A percentile compares a stretch with the other conserved stretches of the same genome.
Evolutionary conservation across 2,888 invertebrate genomes (phyloP).

Genomic region (Rhamphomyia laevipes): DNA sequence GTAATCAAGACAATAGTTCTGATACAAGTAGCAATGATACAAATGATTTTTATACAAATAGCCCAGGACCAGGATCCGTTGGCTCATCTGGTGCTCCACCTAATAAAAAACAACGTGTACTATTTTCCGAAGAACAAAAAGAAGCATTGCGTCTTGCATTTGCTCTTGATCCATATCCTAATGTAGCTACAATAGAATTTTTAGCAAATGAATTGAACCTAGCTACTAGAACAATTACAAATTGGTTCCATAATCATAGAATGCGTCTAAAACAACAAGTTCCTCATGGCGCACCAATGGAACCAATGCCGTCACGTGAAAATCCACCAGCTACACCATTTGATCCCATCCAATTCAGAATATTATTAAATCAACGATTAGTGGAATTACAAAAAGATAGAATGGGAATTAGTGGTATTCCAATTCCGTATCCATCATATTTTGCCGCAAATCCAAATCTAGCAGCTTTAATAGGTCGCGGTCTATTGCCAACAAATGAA

Average conservation of each 20-base stretch:
- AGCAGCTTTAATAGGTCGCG: constrained; percentile 63
- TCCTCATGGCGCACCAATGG: constrained; percentile 61
- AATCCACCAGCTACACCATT: constrained; percentile 61
- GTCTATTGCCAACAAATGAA: constrained; percentile 46
- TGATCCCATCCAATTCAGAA: constrained; percentile 83
- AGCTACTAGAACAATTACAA: constrained; percentile 91
- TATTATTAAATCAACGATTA: constrained; percentile 78
- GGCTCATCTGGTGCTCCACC: constrained; percentile 57
- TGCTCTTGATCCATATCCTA: constrained; percentile 93
- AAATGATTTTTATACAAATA: constrained; percentile 77
- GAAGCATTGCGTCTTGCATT: constrained; percentile 91
- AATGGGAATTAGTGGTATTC: constrained; percentile 64
- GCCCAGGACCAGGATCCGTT: constrained; percentile 55
- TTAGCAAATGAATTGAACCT: constrained; percentile 83
- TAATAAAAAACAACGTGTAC: constrained; percentile 88
- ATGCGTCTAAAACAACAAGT: constrained; percentile 93
- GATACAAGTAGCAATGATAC: constrained; percentile 83
- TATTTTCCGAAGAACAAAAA: constrained; percentile 98
- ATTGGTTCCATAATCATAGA: constrained; percentile 99
- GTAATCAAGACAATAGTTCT: constrained; percentile 73
- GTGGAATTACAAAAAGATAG: constrained; percentile 78
- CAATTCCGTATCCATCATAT: constrained; percentile 65
- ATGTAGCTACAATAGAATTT: constrained; percentile 91
- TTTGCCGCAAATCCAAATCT: constrained; percentile 65
- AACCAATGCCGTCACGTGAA: constrained; percentile 62